Evolutionary conservation across 2,113 vertebrate species (phyloP), one percentile per base, ranked within the genome.

Genomic region (Channa argus): DNA sequence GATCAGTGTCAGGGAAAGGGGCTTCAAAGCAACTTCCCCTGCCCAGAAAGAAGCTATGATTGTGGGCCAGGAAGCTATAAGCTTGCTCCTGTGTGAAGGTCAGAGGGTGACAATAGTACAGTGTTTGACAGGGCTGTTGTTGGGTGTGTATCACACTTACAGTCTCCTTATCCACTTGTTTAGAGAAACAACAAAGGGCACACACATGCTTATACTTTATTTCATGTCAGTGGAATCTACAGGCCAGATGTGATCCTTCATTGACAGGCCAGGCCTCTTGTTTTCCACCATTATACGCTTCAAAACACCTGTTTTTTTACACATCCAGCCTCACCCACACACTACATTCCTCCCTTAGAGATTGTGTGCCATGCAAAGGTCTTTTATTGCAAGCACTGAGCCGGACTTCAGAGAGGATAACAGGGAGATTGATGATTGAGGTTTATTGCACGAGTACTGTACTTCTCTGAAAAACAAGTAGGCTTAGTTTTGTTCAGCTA

Each of bases 11-110:
- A 5, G 34, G 63, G 70, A 82, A 74, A 63, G 63, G 53, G 70
- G 62, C 89, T 91, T 92, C 86, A 87, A 89, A 91, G 86, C 8
- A 54, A 80, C 78, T 91, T 93, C 90, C 88, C 64, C 67, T 78
- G 51, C 67, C 77, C 76, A 83, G 74, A 74, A 85, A 75, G 43
- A 43, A 78, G 60, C 80, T 85, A 76, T 82, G 77, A 88, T 74
- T 87, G 63, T 82, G 80, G 75, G 87, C 87, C 82, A 87, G 75
- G 66, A 78, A 80, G 55, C 60, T 76, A 6, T 13, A 50, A 5
- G 53, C 71, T 82, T 8, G 53, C 77, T 62, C 71, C 70, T 74
- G 71, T 63, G 63, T 71, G 83, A 74, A 83, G 79, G 66, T 63
- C 70, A 51, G 72, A 69, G 62, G 61, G 63, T 80, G 66, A 90